Percentiles rank a stretch among this genome's conserved stretches.
Conservation (phyloP, 2,113 vertebrate species). For the Phocoena phocoena region DNA sequence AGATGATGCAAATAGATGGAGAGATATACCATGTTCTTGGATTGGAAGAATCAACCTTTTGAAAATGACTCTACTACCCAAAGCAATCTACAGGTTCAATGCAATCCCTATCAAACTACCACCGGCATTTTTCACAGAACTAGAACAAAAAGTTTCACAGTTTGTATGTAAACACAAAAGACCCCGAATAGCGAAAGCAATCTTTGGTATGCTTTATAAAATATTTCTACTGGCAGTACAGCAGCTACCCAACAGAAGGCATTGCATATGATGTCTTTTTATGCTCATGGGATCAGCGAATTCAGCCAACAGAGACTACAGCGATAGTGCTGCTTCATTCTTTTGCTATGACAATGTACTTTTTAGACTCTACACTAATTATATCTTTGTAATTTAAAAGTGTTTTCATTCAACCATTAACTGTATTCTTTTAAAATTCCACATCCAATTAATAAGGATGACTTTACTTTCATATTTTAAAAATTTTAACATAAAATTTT, state of each 20-base stretch:
- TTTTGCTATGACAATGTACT: background rate
- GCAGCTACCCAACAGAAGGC: background rate
- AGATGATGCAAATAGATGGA: no score
- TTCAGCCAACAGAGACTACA: background rate
- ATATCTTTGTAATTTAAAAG: background rate
- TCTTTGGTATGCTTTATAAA: background rate
- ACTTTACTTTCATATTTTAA: slow-evolving; percentile 59
- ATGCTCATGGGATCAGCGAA: slow-evolving; percentile 47
- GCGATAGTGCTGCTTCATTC: background rate
- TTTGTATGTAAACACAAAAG: no score
- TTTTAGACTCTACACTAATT: slow-evolving; percentile 9
- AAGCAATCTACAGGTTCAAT: no score
- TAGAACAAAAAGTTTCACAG: no score
- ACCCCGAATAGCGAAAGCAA: no score
- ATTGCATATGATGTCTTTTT: background rate
- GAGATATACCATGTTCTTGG: no score
- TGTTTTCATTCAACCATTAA: background rate
- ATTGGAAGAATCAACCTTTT: no score
- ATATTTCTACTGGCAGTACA: background rate
- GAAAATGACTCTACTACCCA: no score
- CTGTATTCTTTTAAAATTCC: background rate
- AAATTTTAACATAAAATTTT: slow-evolving; percentile 43
- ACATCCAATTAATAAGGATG: background rate
- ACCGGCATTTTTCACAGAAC: no score
- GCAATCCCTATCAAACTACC: no score